Conservation (phyloP, 2,113 vertebrate species). For the Podiceps cristatus region DNA sequence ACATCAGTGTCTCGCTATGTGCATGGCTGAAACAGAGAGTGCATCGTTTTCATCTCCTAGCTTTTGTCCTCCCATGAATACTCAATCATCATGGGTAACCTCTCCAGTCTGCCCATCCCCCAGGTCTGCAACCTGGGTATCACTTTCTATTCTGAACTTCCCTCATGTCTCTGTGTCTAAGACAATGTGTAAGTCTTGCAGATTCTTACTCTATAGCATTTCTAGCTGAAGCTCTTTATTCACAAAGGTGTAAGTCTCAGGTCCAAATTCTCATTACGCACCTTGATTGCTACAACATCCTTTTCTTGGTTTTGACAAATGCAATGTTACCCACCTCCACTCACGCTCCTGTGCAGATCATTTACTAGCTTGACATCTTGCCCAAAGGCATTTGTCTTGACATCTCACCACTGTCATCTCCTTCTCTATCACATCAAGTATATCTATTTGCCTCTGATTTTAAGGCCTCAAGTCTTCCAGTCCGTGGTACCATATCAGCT, state of each 20-base stretch:
- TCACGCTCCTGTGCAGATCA: not conserved
- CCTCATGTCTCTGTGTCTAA: not conserved
- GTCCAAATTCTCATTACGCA: not conserved
- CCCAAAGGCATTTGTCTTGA: constrained; percentile 10
- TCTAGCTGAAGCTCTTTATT: not conserved
- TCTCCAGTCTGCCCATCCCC: not conserved
- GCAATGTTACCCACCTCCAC: not conserved
- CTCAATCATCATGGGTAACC: not conserved
- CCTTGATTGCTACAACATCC: not conserved
- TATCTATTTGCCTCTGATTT: not conserved
- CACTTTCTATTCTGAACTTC: not conserved
- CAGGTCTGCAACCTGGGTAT: not conserved
- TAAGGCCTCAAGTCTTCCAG: not conserved
- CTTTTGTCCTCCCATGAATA: not conserved
- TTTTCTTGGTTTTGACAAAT: constrained; percentile 17
- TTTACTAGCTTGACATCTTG: constrained; percentile 9
- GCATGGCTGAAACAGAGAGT: not conserved
- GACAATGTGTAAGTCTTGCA: not conserved
- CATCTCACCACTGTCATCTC: not conserved
- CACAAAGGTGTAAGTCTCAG: not conserved
- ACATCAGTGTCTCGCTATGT: not conserved
- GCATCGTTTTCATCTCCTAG: not conserved
- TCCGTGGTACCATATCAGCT: not conserved
- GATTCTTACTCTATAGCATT: not conserved
- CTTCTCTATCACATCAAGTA: not conserved